Percentiles rank a stretch among this genome's conserved stretches.
phyloP scores from a whole-genome alignment of 2,113 vertebrate genomes.

The Xenopus laevis region DNA sequence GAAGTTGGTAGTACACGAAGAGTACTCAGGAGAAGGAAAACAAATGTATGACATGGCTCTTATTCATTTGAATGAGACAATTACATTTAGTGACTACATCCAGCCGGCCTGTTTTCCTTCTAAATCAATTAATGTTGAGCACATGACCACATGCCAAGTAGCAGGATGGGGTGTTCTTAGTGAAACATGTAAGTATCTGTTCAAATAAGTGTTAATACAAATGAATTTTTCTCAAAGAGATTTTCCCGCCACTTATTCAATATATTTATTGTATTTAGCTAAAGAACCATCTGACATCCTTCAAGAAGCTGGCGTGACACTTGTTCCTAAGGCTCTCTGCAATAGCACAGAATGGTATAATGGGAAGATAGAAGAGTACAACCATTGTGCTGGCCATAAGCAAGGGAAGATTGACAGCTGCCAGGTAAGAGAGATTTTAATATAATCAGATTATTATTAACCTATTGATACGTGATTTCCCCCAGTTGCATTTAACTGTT shows the following conservation, averaged over 20 bases:
- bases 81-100: constrained; percentile 47
- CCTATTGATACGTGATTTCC: too few species aligned
- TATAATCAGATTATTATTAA: too few species aligned
- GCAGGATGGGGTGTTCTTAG: constrained; percentile 47
- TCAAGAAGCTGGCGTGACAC: constrained; percentile 34
- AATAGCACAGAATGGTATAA: constrained; percentile 24
- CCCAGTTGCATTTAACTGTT: too few species aligned
- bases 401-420: constrained; percentile 28
- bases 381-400: constrained; percentile 38
- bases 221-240: too few species aligned
- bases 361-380: background rate
- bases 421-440: constrained; percentile 34
- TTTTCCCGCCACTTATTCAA: too few species aligned
- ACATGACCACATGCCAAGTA: constrained; percentile 44
- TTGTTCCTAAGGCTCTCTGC: background rate
- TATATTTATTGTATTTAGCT: background rate
- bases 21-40: constrained; percentile 38
- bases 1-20: constrained; percentile 51
- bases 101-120: too few species aligned
- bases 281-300: constrained; percentile 13
- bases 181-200: constrained; percentile 47
- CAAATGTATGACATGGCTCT: constrained; percentile 58
- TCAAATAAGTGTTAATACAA: too few species aligned
- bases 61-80: constrained; percentile 50
- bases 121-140: constrained; percentile 37